Evolutionary conservation across 2,888 invertebrate genomes (phyloP).

Genomic region (Aspidapion aeneum): DNA sequence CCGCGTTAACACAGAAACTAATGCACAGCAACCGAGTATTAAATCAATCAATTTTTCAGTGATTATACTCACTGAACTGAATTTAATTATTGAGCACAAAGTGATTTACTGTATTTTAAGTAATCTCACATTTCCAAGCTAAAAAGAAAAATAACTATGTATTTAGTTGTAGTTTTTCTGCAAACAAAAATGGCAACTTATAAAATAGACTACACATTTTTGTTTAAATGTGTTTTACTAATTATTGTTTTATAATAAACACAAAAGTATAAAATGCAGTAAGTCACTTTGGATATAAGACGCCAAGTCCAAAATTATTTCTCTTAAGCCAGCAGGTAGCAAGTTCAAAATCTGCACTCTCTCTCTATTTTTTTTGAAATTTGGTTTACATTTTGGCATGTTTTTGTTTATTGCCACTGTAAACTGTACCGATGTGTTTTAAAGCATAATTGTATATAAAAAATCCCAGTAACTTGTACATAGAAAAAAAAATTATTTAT

Average conservation of each 20-base stretch:
- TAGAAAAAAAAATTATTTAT: conserved; percentile 19
- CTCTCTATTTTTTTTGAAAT: conserved; percentile 11
- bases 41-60: conserved; percentile 47
- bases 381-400: conserved; percentile 32
- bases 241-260: too few relatives aligned
- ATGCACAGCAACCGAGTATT: too few relatives aligned
- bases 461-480: conserved; percentile 18
- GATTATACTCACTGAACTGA: conserved; percentile 45
- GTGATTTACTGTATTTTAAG: too few relatives aligned
- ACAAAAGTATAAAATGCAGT: too few relatives aligned
- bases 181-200: too few relatives aligned
- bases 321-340: conserved; percentile 46
- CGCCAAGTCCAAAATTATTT: conserved; percentile 45
- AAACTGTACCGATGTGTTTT: conserved; percentile 44
- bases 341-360: conserved; percentile 49
- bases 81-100: conserved; percentile 34
- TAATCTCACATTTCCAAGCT: too few relatives aligned
- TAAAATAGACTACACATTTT: too few relatives aligned
- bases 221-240: too few relatives aligned
- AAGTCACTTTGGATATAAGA: too few relatives aligned
- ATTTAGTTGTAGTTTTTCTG: too few relatives aligned
- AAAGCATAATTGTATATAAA: conserved; percentile 24
- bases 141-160: too few relatives aligned
- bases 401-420: conserved; percentile 42
- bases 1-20: conserved; percentile 20